Evolutionary conservation across 2,888 invertebrate genomes (phyloP).

Genomic region (Neoscelio sp.): DNA sequence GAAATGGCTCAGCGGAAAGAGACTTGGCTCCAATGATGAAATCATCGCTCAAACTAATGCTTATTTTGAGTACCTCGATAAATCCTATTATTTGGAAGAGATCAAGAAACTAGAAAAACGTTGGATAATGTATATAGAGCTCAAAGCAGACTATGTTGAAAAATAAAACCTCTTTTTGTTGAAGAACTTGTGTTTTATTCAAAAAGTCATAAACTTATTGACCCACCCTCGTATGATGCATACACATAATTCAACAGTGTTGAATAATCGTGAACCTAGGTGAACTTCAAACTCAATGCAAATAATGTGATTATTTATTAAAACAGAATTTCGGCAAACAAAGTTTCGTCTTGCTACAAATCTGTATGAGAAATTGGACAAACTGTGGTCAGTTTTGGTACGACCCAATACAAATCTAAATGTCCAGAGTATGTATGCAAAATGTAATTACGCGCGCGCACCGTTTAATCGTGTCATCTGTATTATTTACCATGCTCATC

Average conservation of each 20-base stretch:
- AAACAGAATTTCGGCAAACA: constrained; percentile 28
- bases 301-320: constrained; percentile 39
- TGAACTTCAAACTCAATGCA: constrained; percentile 55
- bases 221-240: too few species aligned
- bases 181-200: too few species aligned
- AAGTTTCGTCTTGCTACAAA: constrained; percentile 44
- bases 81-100: too few species aligned
- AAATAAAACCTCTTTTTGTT: too few species aligned
- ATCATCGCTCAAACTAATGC: too few species aligned
- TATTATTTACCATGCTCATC: constrained; percentile 66
- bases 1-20: too few species aligned
- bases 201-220: too few species aligned
- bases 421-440: constrained; percentile 42
- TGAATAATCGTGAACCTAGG: constrained; percentile 57
- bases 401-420: constrained; percentile 22
- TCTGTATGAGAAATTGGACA: constrained; percentile 48
- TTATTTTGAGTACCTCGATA: too few species aligned
- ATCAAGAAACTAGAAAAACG: too few species aligned
- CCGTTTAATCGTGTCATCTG: constrained; percentile 58
- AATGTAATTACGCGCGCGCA: constrained; percentile 52
- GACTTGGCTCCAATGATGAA: too few species aligned
- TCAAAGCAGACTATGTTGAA: too few species aligned
- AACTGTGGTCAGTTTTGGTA: constrained; percentile 50
- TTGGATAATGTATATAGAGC: too few species aligned
- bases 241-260: constrained; percentile 52